These are phyloP conservation scores for Tapirus indicus DNA, from an alignment of 2,797 vertebrate genomes.

Conservation along the genomic window DNA sequence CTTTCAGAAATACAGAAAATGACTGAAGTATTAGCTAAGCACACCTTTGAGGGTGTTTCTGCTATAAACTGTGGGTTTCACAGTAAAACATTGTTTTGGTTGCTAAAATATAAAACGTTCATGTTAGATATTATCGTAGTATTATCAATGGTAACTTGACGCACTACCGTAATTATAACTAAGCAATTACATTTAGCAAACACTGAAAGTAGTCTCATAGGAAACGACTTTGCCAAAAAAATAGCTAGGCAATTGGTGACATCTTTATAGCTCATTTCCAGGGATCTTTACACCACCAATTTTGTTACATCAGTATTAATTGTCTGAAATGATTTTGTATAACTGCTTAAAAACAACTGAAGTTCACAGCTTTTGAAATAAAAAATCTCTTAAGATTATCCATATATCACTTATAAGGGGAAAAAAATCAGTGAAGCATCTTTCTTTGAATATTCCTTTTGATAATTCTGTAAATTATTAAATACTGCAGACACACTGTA, in stretches of 20 bases:
- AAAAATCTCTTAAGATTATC: background rate
- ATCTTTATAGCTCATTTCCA: constrained; percentile 37
- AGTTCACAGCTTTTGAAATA: background rate
- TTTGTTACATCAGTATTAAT: constrained; percentile 19
- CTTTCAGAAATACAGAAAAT: constrained; percentile 34
- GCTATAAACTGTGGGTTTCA: constrained; percentile 27
- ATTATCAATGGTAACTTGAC: background rate
- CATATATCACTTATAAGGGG: background rate
- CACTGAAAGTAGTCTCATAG: background rate
- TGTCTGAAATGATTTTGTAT: constrained; percentile 32
- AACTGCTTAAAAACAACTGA: constrained; percentile 39
- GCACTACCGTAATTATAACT: background rate
- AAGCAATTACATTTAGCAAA: constrained; percentile 18
- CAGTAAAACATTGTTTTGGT: background rate
- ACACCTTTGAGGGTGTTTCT: constrained; percentile 14
- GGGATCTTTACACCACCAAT: background rate
- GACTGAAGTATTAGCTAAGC: background rate
- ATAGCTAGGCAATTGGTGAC: constrained; percentile 3
- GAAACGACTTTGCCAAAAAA: constrained; percentile 52
- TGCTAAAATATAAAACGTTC: constrained; percentile 55
- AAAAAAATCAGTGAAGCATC: background rate
- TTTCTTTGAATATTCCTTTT: constrained; percentile 47
- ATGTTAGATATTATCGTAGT: background rate
- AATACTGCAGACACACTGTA: background rate
- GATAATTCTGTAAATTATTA: constrained; percentile 37